A percentile compares a stretch with the other conserved stretches of the same genome.
Conservation (phyloP, 1,140 invertebrate species). For the Mamestra configurata region DNA sequence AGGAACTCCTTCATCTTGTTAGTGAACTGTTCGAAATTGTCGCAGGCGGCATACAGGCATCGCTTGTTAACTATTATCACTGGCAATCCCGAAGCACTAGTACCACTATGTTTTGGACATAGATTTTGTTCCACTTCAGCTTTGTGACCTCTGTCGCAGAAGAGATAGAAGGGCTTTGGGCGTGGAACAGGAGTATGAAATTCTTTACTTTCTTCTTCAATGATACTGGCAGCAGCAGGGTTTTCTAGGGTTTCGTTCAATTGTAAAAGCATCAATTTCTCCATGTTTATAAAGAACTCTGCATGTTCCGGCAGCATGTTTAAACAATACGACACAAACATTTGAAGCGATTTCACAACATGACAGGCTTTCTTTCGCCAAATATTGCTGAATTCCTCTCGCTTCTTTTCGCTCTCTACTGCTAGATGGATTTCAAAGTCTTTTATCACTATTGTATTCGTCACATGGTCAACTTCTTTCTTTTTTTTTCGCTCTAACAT, state of each 20-base stretch:
- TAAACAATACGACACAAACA: conserved; percentile 76
- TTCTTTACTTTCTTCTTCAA: conserved; percentile 62
- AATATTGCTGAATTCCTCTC: conserved; percentile 64
- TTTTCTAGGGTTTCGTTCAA: conserved; percentile 70
- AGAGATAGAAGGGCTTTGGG: conserved; percentile 76
- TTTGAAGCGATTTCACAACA: conserved; percentile 79
- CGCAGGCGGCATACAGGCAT: conserved; percentile 77
- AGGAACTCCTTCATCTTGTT: conserved; percentile 73
- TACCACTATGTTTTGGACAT: conserved; percentile 71
- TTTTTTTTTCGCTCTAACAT: conserved; percentile 67
- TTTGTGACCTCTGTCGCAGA: conserved; percentile 75
- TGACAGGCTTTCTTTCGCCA: conserved; percentile 79
- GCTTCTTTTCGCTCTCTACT: conserved; percentile 69
- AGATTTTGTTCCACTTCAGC: conserved; percentile 68
- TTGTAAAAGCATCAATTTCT: conserved; percentile 78
- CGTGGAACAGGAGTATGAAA: conserved; percentile 66
- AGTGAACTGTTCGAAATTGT: conserved; percentile 73
- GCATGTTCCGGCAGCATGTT: conserved; percentile 76
- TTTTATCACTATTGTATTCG: conserved; percentile 67
- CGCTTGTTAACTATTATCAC: conserved; percentile 78
- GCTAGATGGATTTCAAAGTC: conserved; percentile 73
- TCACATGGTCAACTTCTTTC: conserved; percentile 68
- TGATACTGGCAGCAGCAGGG: conserved; percentile 66
- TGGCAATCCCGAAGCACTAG: conserved; percentile 71
- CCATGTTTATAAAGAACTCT: conserved; percentile 80